Percentiles rank a stretch among this genome's conserved stretches.
These are phyloP conservation scores for Toxonevra muliebris DNA, from an alignment of 2,888 invertebrate species.

Conservation along the genomic window DNA sequence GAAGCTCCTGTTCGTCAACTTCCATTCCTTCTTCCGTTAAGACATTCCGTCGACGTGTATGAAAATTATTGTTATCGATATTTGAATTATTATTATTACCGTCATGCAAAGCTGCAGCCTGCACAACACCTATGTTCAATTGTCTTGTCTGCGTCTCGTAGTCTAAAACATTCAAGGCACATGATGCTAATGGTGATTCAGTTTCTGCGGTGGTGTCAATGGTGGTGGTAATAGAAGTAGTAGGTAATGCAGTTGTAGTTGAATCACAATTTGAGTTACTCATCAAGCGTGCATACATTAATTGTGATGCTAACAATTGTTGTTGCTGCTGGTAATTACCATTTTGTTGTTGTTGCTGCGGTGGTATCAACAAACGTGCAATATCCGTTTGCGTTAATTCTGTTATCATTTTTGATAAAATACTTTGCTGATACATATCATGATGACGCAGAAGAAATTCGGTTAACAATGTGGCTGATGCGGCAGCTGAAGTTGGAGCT, in stretches of 20 bases:
- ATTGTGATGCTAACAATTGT: constrained; percentile 50
- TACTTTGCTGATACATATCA: constrained; percentile 42
- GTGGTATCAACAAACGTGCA: constrained; percentile 35
- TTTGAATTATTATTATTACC: not conserved
- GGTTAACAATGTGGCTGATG: constrained; percentile 38
- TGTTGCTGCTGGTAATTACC: constrained; percentile 35
- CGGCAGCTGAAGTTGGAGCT: not conserved
- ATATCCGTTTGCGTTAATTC: constrained; percentile 13
- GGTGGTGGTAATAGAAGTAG: too few species aligned
- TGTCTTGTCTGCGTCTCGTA: not conserved
- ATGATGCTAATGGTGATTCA: not conserved
- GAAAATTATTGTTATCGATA: too few species aligned
- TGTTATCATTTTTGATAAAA: constrained; percentile 30
- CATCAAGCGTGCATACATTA: constrained; percentile 51
- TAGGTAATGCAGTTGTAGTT: too few species aligned
- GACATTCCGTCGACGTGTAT: too few species aligned
- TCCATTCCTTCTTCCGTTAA: too few species aligned
- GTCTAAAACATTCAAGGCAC: constrained; percentile 35
- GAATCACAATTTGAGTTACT: constrained; percentile 18
- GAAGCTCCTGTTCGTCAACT: too few species aligned
- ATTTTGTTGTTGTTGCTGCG: constrained; percentile 34
- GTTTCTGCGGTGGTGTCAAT: too few species aligned
- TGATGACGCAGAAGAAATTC: constrained; percentile 49
- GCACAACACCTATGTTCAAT: too few species aligned
- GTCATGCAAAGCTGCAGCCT: not conserved